Conservation (phyloP, 2,797 vertebrate genomes). For the Hipposideros larvatus region DNA sequence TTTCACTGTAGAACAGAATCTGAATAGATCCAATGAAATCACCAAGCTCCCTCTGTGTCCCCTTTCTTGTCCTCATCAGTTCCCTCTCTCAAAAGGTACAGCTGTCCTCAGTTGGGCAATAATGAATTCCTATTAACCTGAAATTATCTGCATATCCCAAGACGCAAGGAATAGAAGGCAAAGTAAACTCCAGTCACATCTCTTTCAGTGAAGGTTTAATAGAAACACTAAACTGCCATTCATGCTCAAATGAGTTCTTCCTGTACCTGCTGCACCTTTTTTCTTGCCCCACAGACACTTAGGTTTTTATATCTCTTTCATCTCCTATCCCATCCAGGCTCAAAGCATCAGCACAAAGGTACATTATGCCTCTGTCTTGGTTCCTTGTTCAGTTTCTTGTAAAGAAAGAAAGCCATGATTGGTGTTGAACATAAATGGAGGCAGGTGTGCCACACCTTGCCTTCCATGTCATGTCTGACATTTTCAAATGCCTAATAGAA, state of each 20-base stretch:
- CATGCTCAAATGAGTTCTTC: slow-evolving; percentile 54
- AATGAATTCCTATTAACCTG: slow-evolving; percentile 47
- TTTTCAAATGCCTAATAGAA: slow-evolving; percentile 77
- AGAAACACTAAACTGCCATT: slow-evolving; percentile 68
- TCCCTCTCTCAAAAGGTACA: slow-evolving; percentile 41
- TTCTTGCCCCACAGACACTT: slow-evolving; percentile 63
- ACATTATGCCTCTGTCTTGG: slow-evolving; percentile 59
- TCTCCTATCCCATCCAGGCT: slow-evolving; percentile 66
- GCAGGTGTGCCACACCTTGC: slow-evolving; percentile 72
- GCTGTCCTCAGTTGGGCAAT: slow-evolving; percentile 20
- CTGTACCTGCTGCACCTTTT: slow-evolving; percentile 35
- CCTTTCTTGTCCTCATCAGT: slow-evolving; percentile 37
- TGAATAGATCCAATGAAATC: slow-evolving; percentile 37
- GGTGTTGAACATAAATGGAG: slow-evolving; percentile 72
- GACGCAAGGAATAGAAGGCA: background rate
- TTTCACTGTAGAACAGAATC: slow-evolving; percentile 48
- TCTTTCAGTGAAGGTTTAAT: slow-evolving; percentile 64
- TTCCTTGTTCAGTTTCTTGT: slow-evolving; percentile 65
- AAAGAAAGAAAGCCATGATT: slow-evolving; percentile 69
- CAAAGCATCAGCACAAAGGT: slow-evolving; percentile 63
- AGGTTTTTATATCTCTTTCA: slow-evolving; percentile 71
- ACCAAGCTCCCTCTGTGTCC: background rate
- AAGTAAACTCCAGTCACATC: slow-evolving; percentile 45
- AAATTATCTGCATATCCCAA: slow-evolving; percentile 52
- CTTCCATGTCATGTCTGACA: slow-evolving; percentile 69